Evolutionary conservation across 2,797 vertebrate genomes (phyloP).

Genomic region (Acrossocheilus wenchowensis): DNA sequence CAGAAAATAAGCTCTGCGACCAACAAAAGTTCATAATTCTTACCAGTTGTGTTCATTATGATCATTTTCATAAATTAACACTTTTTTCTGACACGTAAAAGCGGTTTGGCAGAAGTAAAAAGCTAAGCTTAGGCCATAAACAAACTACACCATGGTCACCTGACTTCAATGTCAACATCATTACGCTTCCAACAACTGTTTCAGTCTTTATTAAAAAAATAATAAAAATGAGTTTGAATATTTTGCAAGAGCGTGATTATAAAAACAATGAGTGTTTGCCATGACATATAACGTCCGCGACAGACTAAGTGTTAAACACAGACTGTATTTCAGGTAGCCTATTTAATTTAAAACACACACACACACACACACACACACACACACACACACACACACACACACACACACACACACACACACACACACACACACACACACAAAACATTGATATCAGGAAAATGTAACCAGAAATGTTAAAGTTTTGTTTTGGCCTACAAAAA

Average conservation of each 20-base stretch:
- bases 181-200: background rate
- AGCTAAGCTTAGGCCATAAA: background rate
- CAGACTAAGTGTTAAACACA: background rate
- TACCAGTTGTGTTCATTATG: background rate
- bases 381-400: no score
- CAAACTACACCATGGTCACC: background rate
- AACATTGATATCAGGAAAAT: background rate
- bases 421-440: background rate
- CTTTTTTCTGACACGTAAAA: background rate
- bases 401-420: no score
- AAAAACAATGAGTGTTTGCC: background rate
- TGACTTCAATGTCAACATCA: background rate
- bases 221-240: background rate
- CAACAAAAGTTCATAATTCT: background rate
- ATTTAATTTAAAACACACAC: background rate
- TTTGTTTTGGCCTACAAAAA: background rate
- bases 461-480: background rate
- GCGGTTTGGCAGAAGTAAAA: no score
- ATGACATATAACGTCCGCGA: background rate
- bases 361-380: background rate
- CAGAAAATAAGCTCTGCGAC: no score
- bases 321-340: background rate
- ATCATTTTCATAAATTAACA: background rate
- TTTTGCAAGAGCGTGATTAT: background rate
- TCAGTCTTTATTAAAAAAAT: background rate